phyloP scores from a whole-genome alignment of 1,140 invertebrate genomes.

The Hypothenemus hampei region DNA sequence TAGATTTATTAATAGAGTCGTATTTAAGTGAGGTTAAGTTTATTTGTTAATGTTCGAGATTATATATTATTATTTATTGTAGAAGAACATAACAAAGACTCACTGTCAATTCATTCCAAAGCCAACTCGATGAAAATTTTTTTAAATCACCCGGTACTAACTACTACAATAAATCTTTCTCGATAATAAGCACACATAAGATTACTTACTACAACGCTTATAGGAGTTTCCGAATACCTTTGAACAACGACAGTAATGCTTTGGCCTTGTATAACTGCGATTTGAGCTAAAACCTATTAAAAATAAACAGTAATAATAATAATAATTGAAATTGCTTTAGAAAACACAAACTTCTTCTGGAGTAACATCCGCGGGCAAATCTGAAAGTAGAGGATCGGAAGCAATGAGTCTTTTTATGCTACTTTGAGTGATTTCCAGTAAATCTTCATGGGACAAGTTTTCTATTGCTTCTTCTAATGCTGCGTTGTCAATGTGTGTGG shows the following conservation, averaged over 20 bases:
- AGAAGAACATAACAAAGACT: too few relatives aligned
- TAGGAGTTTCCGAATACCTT: slow-evolving; percentile 54
- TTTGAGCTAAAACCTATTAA: slow-evolving; percentile 54
- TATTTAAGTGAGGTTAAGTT: too few relatives aligned
- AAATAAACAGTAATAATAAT: background rate
- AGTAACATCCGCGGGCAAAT: slow-evolving; percentile 63
- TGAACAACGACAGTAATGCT: slow-evolving; percentile 63
- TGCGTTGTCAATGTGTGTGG: background rate
- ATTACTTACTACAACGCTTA: slow-evolving; percentile 61
- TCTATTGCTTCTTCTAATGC: slow-evolving; percentile 35
- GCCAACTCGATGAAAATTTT: too few relatives aligned
- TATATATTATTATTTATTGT: too few relatives aligned
- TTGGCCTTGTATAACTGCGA: slow-evolving; percentile 67
- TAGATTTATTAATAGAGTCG: too few relatives aligned
- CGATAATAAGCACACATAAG: too few relatives aligned
- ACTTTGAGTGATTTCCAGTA: slow-evolving; percentile 57
- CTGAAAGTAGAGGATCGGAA: slow-evolving; percentile 57
- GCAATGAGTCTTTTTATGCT: slow-evolving; percentile 55
- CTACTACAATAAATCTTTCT: too few relatives aligned
- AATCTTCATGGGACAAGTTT: slow-evolving; percentile 54
- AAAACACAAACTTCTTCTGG: slow-evolving; percentile 55
- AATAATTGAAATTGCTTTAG: background rate
- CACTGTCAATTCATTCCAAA: too few relatives aligned
- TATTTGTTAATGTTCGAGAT: too few relatives aligned
- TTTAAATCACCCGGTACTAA: too few relatives aligned